Base-by-base conservation (phyloP, 23 tunicate genomes). In the Phallusia fumigata region DNA sequence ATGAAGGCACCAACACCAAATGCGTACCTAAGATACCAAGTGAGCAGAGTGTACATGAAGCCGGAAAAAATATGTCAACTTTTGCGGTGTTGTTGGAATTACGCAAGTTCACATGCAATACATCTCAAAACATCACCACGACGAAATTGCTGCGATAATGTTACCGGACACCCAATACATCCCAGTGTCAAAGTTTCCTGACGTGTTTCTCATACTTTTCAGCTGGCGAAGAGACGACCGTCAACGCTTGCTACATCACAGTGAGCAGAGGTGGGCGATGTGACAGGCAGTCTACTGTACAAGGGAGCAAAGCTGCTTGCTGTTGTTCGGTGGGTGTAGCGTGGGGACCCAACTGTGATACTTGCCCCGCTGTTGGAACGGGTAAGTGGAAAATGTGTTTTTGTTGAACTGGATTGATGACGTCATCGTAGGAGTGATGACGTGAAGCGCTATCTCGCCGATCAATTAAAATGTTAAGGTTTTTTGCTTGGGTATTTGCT, bases 321-420 rank as follows among this genome's bases (percentile, higher is more conserved):
- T 80, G 83, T 35, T 80, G 83, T 34, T 80, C 83, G 19, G 44
- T 80, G 0, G 83, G 83, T 28, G 69, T 52, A 35, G 83, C 83
- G 6, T 80, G 83, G 83, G 83, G 83, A 26, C 36, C 36, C 18
- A 31, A 52, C 34, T 80, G 83, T 21, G 73, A 51, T 15, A 26
- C 69, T 31, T 80, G 83, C n/a, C 83, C 83, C 11, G 35, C 19
- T 19, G 8, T 35, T 19, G 73, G 73, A 1, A 28, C 72, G 8
- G 36, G 83, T 80, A 34, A 80, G 73, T 58, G 69, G 13, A 40
- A 40, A 40, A 40, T 40, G 5, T 40, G 47, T 3, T 40, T 40
- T 10, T 5, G 47, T 40, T 10, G 47, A 10, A 3, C 10, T 40
- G 47, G 47, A 3, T 5, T 40, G 10, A 40, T 10, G 10, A 40